Evolutionary conservation across 2,888 invertebrate genomes (phyloP).

Genomic region (Trichogramma dendrolimi): DNA sequence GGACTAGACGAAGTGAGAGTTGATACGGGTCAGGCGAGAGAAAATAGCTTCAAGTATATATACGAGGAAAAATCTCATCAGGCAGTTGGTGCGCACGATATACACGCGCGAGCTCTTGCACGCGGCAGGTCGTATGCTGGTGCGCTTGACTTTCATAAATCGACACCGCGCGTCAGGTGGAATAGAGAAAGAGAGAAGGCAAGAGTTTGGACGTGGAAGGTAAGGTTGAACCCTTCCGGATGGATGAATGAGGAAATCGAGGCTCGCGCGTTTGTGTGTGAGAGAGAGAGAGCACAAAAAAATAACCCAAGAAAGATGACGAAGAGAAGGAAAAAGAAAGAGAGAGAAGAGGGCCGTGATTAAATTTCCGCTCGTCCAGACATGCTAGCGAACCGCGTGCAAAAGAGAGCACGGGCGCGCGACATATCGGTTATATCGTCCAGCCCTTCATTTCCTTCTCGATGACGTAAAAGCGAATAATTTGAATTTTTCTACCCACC

Average conservation of each 20-base stretch:
- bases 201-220: background rate
- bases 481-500: constrained; percentile 2
- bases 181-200: background rate
- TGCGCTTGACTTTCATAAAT: too few relatives aligned
- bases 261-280: constrained; percentile 16
- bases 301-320: background rate
- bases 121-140: too few relatives aligned
- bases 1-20: too few relatives aligned
- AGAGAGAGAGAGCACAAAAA: background rate
- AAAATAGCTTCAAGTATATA: too few relatives aligned
- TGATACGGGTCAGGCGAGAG: too few relatives aligned
- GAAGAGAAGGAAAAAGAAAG: constrained; percentile 8
- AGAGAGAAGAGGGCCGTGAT: constrained; percentile 29
- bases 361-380: constrained; percentile 34
- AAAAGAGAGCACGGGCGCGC: constrained; percentile 9
- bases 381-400: constrained; percentile 7
- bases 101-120: too few relatives aligned
- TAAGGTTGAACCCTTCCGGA: constrained; percentile 13
- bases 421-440: constrained; percentile 2
- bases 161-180: background rate
- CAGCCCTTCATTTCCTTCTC: background rate
- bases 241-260: constrained; percentile 18
- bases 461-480: constrained; percentile 11
- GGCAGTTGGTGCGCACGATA: too few relatives aligned
- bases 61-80: too few relatives aligned